Conservation (phyloP, 1,140 invertebrate species). For the Littorina saxatilis region DNA sequence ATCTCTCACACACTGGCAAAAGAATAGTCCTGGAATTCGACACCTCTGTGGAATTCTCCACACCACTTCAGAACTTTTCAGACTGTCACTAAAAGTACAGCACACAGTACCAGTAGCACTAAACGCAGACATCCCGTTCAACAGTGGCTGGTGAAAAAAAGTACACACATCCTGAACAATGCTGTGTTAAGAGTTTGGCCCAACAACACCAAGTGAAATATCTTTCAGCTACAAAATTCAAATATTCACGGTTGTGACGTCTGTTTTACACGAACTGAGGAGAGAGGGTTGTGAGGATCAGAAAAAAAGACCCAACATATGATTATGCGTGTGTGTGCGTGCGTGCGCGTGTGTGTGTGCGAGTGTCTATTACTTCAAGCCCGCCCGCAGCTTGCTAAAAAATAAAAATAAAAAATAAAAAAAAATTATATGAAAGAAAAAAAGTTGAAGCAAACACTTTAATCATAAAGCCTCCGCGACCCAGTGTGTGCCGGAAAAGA, state of each 20-base stretch:
- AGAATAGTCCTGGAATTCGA: too few relatives aligned
- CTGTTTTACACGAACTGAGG: conserved; percentile 15
- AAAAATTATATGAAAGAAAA: background rate
- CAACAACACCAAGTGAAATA: too few relatives aligned
- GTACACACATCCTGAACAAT: too few relatives aligned
- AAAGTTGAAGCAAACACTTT: conserved; percentile 31
- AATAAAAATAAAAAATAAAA: conserved; percentile 17
- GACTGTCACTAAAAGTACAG: too few relatives aligned
- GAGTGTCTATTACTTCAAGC: background rate
- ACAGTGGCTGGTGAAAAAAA: too few relatives aligned
- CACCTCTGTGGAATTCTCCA: too few relatives aligned
- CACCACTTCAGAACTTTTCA: too few relatives aligned
- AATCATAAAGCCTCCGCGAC: conserved; percentile 35
- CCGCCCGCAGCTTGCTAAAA: background rate
- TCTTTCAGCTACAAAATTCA: conserved; percentile 2
- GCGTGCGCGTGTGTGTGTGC: conserved; percentile 35
- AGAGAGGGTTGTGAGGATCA: background rate
- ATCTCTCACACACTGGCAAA: too few relatives aligned
- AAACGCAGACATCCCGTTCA: too few relatives aligned
- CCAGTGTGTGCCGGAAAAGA: conserved; percentile 19
- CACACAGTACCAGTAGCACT: too few relatives aligned
- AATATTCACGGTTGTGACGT: conserved; percentile 17
- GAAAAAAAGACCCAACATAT: conserved; percentile 10
- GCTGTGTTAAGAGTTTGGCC: too few relatives aligned
- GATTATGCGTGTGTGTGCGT: conserved; percentile 30